phyloP scores from a whole-genome alignment of 2,888 invertebrate species.

The Drosophila peninsularis region DNA sequence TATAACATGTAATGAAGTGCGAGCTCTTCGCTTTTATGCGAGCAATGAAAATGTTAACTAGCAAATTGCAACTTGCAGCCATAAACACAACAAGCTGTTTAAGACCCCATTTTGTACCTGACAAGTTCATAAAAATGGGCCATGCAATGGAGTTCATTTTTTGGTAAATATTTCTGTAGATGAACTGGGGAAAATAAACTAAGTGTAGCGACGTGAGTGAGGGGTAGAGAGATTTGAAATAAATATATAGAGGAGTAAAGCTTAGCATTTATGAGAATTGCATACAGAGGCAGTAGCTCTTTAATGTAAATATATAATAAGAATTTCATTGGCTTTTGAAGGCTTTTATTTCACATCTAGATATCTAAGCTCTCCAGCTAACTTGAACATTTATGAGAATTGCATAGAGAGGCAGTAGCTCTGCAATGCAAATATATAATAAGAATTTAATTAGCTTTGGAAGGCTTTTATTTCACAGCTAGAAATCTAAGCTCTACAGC shows the following conservation, averaged over 20 bases:
- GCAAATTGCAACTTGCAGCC: slow-evolving; percentile 40
- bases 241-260: too few species aligned
- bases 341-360: too few species aligned
- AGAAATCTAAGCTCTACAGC: background rate
- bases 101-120: slow-evolving; percentile 10
- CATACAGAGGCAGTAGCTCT: too few species aligned
- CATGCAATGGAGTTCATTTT: background rate
- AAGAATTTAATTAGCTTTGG: too few species aligned
- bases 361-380: too few species aligned
- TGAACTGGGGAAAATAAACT: background rate
- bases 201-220: background rate
- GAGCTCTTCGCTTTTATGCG: slow-evolving; percentile 43
- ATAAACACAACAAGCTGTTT: slow-evolving; percentile 37
- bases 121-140: slow-evolving; percentile 4
- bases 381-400: too few species aligned
- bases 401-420: too few species aligned
- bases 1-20: slow-evolving; percentile 49
- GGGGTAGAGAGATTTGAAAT: background rate
- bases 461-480: too few species aligned
- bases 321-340: too few species aligned
- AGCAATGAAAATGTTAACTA: slow-evolving; percentile 48
- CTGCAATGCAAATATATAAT: too few species aligned
- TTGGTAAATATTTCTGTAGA: background rate
- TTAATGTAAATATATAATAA: too few species aligned
- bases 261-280: too few species aligned